Evolutionary conservation across 2,113 vertebrate genomes (phyloP).

Genomic region (Micronycteris hirsuta): DNA sequence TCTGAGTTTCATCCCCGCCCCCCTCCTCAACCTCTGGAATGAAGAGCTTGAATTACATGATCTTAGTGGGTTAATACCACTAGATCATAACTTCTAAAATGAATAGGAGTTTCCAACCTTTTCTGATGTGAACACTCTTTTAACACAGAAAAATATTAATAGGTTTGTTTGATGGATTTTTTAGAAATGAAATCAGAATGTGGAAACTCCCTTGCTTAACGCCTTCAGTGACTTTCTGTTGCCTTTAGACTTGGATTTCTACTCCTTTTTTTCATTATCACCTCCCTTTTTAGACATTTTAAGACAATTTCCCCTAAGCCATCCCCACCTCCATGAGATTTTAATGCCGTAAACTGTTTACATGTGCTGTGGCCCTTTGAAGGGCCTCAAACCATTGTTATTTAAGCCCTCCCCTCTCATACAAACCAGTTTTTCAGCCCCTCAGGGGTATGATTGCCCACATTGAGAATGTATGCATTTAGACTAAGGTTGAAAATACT

Average conservation of each 20-base stretch:
- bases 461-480: not conserved
- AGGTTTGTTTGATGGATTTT: not conserved
- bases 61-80: not conserved
- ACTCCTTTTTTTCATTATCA: not conserved
- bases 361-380: not conserved
- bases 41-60: not conserved
- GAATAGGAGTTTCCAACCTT: not conserved
- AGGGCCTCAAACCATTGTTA: not conserved
- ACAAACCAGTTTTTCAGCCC: not conserved
- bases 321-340: not conserved
- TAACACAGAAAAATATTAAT: not conserved
- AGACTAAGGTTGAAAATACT: no score
- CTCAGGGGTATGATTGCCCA: not conserved
- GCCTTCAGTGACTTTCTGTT: not conserved
- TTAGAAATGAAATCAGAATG: not conserved
- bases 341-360: not conserved
- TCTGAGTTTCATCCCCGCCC: not conserved
- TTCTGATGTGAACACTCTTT: not conserved
- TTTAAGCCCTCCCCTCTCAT: not conserved
- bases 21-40: not conserved
- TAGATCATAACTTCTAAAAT: not conserved
- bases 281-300: not conserved
- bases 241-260: not conserved
- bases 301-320: not conserved
- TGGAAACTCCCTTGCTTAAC: not conserved